Evolutionary conservation across 2,113 vertebrate species (phyloP).

Genomic region (Oceanites oceanicus): DNA sequence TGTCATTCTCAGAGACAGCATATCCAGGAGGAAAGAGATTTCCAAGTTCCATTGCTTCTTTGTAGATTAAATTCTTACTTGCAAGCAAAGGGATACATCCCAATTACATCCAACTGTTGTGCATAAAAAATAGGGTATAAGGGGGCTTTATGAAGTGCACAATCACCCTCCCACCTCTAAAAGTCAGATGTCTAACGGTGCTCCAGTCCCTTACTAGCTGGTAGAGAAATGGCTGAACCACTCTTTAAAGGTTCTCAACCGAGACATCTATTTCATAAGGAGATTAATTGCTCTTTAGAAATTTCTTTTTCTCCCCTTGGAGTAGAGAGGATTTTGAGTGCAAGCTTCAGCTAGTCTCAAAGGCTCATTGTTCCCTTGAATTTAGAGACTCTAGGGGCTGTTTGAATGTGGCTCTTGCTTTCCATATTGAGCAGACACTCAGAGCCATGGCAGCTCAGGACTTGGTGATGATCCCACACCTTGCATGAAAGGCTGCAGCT

Average conservation of each 20-base stretch:
- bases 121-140: not conserved
- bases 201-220: not conserved
- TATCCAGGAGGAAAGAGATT: not conserved
- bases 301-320: not conserved
- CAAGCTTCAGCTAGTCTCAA: not conserved
- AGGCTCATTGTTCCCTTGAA: constrained; percentile 18
- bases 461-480: not conserved
- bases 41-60: not conserved
- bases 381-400: not conserved
- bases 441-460: not conserved
- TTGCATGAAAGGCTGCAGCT: not conserved
- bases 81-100: not conserved
- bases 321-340: not conserved
- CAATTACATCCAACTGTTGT: not conserved
- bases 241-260: not conserved
- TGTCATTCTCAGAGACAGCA: not conserved
- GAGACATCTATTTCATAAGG: not conserved
- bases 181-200: not conserved
- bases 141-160: not conserved
- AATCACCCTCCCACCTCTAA: not conserved
- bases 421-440: not conserved
- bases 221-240: not conserved
- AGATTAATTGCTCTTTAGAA: not conserved
- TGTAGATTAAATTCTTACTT: not conserved
- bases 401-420: not conserved